Evolutionary conservation across 2,797 vertebrate species (phyloP).

Genomic region (Halcyon chelicuti): DNA sequence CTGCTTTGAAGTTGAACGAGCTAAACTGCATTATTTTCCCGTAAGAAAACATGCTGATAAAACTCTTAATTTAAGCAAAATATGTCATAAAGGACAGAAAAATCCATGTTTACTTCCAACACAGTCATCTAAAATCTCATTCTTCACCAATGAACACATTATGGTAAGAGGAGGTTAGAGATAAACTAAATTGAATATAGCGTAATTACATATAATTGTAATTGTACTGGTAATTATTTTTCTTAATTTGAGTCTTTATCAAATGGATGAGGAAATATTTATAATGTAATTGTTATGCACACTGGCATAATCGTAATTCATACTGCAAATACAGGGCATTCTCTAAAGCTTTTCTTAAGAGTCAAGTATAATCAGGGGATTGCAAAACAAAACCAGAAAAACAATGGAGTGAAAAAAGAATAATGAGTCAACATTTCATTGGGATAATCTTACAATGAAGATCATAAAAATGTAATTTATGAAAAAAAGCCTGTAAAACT

Average conservation of each 20-base stretch:
- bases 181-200: conserved; percentile 57
- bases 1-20: neutral
- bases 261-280: conserved; percentile 61
- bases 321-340: conserved; percentile 44
- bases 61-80: neutral
- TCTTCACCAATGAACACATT: conserved; percentile 13
- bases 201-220: conserved; percentile 59
- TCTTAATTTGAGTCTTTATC: conserved; percentile 62
- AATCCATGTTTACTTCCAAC: conserved; percentile 22
- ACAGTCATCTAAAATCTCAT: conserved; percentile 23
- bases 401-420: conserved; percentile 40
- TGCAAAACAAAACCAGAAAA: conserved; percentile 52
- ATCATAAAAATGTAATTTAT: conserved; percentile 41
- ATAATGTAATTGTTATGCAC: conserved; percentile 58
- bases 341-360: conserved; percentile 55
- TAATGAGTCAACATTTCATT: conserved; percentile 28
- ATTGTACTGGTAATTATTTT: conserved; percentile 61
- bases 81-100: neutral
- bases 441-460: conserved; percentile 37
- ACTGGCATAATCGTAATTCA: conserved; percentile 41
- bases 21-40: neutral
- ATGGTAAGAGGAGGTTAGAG: conserved; percentile 10
- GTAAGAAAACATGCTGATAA: neutral
- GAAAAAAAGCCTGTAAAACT: neutral
- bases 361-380: conserved; percentile 47